A percentile compares a stretch with the other conserved stretches of the same genome.
These are phyloP conservation scores for Zingel zingel DNA, from an alignment of 2,113 vertebrate species.

Conservation along the genomic window DNA sequence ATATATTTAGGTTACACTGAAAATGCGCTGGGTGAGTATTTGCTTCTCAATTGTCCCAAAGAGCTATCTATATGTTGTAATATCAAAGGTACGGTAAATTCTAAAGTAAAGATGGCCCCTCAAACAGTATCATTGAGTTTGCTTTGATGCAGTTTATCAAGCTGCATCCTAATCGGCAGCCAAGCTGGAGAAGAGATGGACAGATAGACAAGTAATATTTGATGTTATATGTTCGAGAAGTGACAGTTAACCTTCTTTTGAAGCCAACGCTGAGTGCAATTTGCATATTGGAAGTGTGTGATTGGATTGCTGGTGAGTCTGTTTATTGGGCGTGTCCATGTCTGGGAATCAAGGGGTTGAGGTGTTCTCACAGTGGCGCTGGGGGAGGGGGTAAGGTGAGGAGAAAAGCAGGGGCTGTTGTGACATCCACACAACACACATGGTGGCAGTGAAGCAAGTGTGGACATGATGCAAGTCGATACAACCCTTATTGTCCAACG, in stretches of 20 bases:
- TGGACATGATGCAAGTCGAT: conserved; percentile 57
- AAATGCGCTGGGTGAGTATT: neutral
- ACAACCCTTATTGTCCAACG: conserved; percentile 28
- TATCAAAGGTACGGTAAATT: neutral
- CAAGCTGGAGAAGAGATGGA: neutral
- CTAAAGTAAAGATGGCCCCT: neutral
- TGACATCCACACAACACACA: conserved; percentile 66
- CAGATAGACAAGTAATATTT: neutral
- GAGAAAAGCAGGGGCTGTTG: conserved; percentile 63
- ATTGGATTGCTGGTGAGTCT: conserved; percentile 66
- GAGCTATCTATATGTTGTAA: neutral
- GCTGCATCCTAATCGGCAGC: conserved; percentile 25
- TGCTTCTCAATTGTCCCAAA: neutral
- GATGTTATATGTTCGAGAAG: neutral
- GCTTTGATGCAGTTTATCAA: conserved; percentile 11
- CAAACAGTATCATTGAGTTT: neutral
- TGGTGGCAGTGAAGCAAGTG: conserved; percentile 67
- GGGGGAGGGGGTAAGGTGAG: conserved; percentile 8
- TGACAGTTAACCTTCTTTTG: conserved; percentile 60
- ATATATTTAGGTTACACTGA: neutral
- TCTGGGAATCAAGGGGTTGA: conserved; percentile 84
- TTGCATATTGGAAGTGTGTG: conserved; percentile 45
- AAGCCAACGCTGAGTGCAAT: conserved; percentile 23
- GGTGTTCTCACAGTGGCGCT: conserved; percentile 83
- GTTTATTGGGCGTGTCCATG: conserved; percentile 55